Evolutionary conservation across 2,888 invertebrate species (phyloP).

Genomic region (Chironomus riparius): DNA sequence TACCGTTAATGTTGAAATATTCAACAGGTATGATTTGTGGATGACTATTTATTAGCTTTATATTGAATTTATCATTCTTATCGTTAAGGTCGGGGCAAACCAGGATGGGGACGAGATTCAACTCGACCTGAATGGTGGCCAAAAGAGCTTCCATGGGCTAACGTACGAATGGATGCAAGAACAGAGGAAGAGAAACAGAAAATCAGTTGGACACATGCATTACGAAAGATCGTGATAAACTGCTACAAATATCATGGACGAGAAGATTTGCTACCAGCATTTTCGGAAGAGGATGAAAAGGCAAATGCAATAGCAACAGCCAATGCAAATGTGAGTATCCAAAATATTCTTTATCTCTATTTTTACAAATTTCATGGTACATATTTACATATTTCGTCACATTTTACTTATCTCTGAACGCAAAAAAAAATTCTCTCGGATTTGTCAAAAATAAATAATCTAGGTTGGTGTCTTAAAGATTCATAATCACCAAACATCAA

Average conservation of each 20-base stretch:
- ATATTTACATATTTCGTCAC: not conserved
- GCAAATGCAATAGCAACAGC: slow-evolving; percentile 51
- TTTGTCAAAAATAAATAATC: slow-evolving; percentile 1
- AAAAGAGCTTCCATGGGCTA: slow-evolving; percentile 95
- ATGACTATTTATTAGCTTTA: no score
- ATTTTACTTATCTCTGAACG: no score
- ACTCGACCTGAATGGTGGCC: slow-evolving; percentile 98
- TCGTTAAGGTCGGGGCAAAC: slow-evolving; percentile 69
- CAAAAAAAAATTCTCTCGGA: not conserved
- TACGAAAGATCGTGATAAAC: slow-evolving; percentile 92
- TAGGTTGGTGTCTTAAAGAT: slow-evolving; percentile 43
- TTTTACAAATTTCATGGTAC: not conserved
- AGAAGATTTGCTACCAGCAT: slow-evolving; percentile 89
- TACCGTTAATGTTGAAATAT: slow-evolving; percentile 95
- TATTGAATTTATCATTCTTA: not conserved
- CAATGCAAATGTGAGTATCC: slow-evolving; percentile 38
- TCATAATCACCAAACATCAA: slow-evolving; percentile 35
- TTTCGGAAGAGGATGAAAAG: slow-evolving; percentile 84
- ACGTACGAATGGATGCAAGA: slow-evolving; percentile 93
- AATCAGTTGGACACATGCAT: slow-evolving; percentile 97
- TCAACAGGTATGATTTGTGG: slow-evolving; percentile 59
- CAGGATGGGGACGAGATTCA: slow-evolving; percentile 95
- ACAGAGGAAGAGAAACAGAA: slow-evolving; percentile 95
- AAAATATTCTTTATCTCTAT: not conserved
- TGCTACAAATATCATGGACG: slow-evolving; percentile 97